Evolutionary conservation across 1,140 invertebrate species (phyloP), one percentile per base, ranked within the genome.

Genomic region (Drosophila neocordata): DNA sequence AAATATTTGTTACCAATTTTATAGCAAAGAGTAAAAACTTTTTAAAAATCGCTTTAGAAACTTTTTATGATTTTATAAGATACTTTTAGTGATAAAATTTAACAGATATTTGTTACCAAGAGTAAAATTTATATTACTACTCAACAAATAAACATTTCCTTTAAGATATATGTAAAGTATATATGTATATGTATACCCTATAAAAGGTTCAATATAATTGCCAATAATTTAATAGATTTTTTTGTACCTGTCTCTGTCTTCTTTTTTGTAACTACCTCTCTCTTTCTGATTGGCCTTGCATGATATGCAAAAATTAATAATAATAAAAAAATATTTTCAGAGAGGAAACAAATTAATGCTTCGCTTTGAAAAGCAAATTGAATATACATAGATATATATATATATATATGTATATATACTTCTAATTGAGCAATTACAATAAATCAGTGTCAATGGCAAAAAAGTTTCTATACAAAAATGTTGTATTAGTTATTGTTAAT

Each of bases 241-340:
- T 8, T 15, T 15, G n/a, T n/a, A 44, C 15, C 15, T 48, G 1
- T 15, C 15, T 20, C 7, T 48, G 2, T 9, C 15, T 64, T n/a
- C n/a, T n/a, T n/a, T n/a, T n/a, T n/a, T n/a, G n/a, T n/a, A n/a
- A n/a, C n/a, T n/a, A 44, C 15, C 15, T 48, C 7, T 15, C 15
- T 20, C 7, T 48, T 2, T 9, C 15, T 64, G 48, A 64, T 60
- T 73, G 70, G 55, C 60, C 69, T 15, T 13, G 51, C 53, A 70
- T 70, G 71, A 73, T 56, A 68, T 70, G 67, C 67, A 65, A 69
- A 74, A 74, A 74, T 57, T 51, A 57, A 51, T 13, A 57, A 51
- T 13, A 59, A 53, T 63, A 51, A 48, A 15, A 51, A 48, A 15
- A 48, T 48, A 11, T 44, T 44, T 44, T 44, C 9, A 8, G 15